Base-by-base conservation (phyloP, 2,797 vertebrate genomes). In the Silurus aristotelis region DNA sequence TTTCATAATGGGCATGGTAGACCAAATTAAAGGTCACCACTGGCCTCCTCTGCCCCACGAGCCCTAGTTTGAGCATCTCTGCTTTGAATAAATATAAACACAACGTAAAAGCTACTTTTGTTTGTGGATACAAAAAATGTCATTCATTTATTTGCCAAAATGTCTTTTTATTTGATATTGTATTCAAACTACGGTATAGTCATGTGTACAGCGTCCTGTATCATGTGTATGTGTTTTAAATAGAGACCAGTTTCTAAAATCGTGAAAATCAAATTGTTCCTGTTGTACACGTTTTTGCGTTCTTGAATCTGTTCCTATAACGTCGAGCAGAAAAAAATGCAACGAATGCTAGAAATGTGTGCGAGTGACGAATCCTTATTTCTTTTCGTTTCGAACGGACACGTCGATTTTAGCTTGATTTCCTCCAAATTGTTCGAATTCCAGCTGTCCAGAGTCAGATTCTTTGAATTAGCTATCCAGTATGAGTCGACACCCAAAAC, bases 211-310 rank as follows among this genome's bases (percentile, higher is more conserved):
- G 85, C 80, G 75, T 85, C 31, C 17, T 48, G 60, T 75, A 78
- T 84, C 31, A 12, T 64, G 31, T 73, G 46, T 7, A 80, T 52
- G 31, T 77, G 71, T 75, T 75, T 86, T 78, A 60, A 72, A 71
- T 81, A 75, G 84, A 81, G 81, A 81, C 56, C 38, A 63, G 6
- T 79, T 46, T 84, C 68, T 87, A 77, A 83, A 63, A 58, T 81
- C 38, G 71, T 84, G 56, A 76, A 61, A 76, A 83, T 88, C 55
- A 76, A 72, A 80, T 85, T 81, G 86, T 76, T 13, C 55, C 48
- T 63, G 90, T 79, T 5, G 3, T 38, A 38, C 31, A 38, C 2
- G 31, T 38, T 38, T 38, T 92, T 92, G 92, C 93, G 92, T 93
- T 79, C 92, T 46, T 38, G 10, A 64, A 38, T 15, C 8, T 58